These are phyloP conservation scores for Rhabdomys pumilio DNA, from an alignment of 2,797 vertebrate species.

Conservation along the genomic window DNA sequence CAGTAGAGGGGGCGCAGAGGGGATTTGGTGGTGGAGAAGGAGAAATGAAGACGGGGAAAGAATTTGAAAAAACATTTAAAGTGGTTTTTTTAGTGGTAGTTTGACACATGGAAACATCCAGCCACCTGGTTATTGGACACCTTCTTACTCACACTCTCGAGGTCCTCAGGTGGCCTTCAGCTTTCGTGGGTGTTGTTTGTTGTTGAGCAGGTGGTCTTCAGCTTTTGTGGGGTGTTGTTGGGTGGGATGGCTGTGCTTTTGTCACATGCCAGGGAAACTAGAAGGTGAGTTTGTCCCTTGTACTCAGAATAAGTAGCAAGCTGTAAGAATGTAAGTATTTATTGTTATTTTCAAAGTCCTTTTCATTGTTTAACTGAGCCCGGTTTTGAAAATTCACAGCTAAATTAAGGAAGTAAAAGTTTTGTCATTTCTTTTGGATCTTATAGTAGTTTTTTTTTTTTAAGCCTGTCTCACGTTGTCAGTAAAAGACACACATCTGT, in stretches of 20 bases:
- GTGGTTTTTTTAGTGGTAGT: not conserved
- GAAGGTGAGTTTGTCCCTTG: slow-evolving; percentile 40
- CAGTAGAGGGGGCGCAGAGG: not conserved
- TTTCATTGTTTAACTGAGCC: slow-evolving; percentile 51
- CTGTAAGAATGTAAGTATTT: slow-evolving; percentile 56
- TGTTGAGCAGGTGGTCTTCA: not conserved
- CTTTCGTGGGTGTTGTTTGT: not conserved
- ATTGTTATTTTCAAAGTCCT: slow-evolving; percentile 8
- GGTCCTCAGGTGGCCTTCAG: not conserved
- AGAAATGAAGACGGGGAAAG: not conserved
- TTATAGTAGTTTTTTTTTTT: not conserved
- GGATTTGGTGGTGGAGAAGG: not conserved
- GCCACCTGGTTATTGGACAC: not conserved
- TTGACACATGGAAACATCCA: slow-evolving; percentile 16
- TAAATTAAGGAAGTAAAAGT: slow-evolving; percentile 42
- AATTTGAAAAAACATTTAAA: not conserved
- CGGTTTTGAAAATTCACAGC: slow-evolving; percentile 25
- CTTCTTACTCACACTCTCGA: not conserved
- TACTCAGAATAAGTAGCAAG: slow-evolving; percentile 48
- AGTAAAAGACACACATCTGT: slow-evolving; percentile 20
- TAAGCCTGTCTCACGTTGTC: slow-evolving; percentile 1
- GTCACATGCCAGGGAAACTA: not conserved
- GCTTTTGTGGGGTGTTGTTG: not conserved
- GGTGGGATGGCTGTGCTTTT: not conserved
- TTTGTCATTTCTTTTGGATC: slow-evolving; percentile 63